Evolutionary conservation across 2,113 vertebrate species (phyloP).

Genomic region (Pangasianodon hypophthalmus): DNA sequence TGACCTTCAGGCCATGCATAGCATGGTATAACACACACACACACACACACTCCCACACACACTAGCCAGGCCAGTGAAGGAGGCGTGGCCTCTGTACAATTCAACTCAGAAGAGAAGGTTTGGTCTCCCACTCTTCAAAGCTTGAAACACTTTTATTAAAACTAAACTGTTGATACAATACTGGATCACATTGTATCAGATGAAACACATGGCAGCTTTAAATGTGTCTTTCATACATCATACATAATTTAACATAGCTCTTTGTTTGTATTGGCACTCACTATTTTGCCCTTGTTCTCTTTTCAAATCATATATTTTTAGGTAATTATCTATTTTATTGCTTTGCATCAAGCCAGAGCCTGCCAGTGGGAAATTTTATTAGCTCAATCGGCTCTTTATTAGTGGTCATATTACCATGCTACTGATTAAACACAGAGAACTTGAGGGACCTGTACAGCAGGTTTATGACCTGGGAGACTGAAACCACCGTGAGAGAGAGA

Average conservation of each 20-base stretch:
- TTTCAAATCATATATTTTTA: neutral
- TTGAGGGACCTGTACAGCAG: conserved; percentile 21
- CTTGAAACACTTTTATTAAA: neutral
- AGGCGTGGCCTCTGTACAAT: neutral
- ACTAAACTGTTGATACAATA: neutral
- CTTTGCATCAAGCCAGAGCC: neutral
- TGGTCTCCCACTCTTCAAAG: neutral
- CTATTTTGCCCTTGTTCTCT: neutral
- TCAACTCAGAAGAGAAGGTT: neutral
- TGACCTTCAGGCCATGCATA: conserved; percentile 82
- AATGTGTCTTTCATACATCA: neutral
- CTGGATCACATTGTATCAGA: neutral
- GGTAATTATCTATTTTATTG: neutral
- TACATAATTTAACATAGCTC: no score
- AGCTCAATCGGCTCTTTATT: neutral
- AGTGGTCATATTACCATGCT: neutral
- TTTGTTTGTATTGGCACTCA: neutral
- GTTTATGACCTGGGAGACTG: conserved; percentile 3
- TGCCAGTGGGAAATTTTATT: neutral
- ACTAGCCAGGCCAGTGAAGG: no score
- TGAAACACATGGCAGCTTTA: neutral
- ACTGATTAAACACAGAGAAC: neutral
- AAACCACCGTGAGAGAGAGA: neutral
- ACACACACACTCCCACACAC: neutral
- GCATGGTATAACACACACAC: conserved; percentile 73